Conservation (phyloP, 2,113 vertebrate genomes). For the Fregetta grallaria region DNA sequence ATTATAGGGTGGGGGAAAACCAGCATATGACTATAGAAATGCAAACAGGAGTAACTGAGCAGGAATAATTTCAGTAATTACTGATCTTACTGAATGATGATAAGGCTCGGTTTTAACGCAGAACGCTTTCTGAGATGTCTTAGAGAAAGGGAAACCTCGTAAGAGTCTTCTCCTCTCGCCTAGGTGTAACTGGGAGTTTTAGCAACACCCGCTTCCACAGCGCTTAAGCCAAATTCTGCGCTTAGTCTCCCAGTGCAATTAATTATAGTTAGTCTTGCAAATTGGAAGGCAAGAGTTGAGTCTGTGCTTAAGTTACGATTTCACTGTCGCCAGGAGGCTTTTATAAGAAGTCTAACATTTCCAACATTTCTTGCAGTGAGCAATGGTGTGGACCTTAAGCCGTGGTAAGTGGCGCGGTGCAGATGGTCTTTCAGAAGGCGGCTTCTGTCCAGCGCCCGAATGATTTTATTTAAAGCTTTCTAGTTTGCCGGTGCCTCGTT, state of each 20-base stretch:
- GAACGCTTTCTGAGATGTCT: rapidly evolving
- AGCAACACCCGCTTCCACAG: rapidly evolving
- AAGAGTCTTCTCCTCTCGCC: neutral
- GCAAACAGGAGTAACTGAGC: rapidly evolving
- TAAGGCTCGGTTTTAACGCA: neutral
- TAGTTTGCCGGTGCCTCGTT: neutral
- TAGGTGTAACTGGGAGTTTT: neutral
- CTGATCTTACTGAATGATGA: rapidly evolving
- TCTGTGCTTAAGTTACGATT: neutral
- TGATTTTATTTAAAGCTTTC: neutral
- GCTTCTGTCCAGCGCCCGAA: neutral
- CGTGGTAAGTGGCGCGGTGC: rapidly evolving
- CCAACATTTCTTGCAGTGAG: neutral
- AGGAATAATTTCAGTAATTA: neutral
- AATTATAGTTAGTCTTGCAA: neutral
- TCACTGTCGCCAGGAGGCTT: neutral
- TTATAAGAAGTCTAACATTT: neutral
- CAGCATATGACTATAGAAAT: rapidly evolving
- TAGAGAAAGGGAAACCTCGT: rapidly evolving
- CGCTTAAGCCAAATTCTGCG: rapidly evolving
- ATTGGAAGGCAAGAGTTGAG: neutral
- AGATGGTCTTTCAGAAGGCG: neutral
- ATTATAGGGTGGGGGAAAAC: rapidly evolving
- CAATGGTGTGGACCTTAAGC: rapidly evolving
- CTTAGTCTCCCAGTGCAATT: neutral